These are phyloP conservation scores for Tanytarsus gracilentus DNA, from an alignment of 2,888 invertebrate genomes.

Conservation along the genomic window DNA sequence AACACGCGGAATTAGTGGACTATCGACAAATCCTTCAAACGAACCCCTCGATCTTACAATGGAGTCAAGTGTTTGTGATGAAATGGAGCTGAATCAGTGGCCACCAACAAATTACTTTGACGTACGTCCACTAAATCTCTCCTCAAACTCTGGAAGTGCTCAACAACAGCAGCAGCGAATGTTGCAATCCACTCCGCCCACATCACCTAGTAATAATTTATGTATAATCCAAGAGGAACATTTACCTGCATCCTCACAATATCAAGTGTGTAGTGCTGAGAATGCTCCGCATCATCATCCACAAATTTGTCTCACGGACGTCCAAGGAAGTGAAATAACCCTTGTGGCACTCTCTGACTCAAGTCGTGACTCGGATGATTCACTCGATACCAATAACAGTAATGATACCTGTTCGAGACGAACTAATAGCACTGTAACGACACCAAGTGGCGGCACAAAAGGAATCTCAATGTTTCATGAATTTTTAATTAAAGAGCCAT, in stretches of 20 bases:
- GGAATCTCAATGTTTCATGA: constrained; percentile 35
- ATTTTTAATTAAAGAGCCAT: constrained; percentile 64
- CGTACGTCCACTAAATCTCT: constrained; percentile 41
- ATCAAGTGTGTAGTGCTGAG: constrained; percentile 30
- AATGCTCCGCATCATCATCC: constrained; percentile 48
- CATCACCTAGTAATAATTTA: constrained; percentile 43
- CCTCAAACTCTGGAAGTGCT: constrained; percentile 31
- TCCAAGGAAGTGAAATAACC: constrained; percentile 75
- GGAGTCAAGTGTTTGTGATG: constrained; percentile 33
- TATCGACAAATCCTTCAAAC: constrained; percentile 52
- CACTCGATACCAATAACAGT: constrained; percentile 49
- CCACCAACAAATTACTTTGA: constrained; percentile 38
- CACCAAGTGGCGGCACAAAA: constrained; percentile 30
- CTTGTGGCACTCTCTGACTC: constrained; percentile 65
- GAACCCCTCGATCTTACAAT: constrained; percentile 43
- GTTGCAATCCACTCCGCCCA: constrained; percentile 43
- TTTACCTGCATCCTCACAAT: constrained; percentile 36
- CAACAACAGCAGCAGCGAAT: constrained; percentile 39
- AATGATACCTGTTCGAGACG: constrained; percentile 38
- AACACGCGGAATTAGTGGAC: constrained; percentile 59
- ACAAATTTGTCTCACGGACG: constrained; percentile 87
- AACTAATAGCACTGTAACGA: constrained; percentile 29
- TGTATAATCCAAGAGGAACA: constrained; percentile 74
- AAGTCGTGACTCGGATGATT: constrained; percentile 62
- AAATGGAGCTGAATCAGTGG: not conserved